Base-by-base conservation (phyloP, 64 coral and sea anemone species). In the Stylophora pistillata region DNA sequence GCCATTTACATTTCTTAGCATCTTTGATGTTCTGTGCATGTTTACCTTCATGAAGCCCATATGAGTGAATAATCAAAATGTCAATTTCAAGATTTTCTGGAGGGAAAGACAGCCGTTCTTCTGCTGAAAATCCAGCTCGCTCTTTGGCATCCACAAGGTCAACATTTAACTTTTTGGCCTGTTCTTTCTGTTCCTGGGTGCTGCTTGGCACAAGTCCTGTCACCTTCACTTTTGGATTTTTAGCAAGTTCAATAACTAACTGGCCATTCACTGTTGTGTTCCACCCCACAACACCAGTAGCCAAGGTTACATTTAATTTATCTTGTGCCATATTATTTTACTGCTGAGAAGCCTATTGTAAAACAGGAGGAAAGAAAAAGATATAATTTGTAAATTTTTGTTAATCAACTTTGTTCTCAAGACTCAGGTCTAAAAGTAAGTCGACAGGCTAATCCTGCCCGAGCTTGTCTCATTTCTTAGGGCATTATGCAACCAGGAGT, bases 181-280 rank as follows among this genome's bases (percentile, higher is more conserved):
- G 53, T 2, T 72, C 71, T 62, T 18, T 57, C 10, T 74, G 54
- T 33, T 74, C 30, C 5, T 20, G 58, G 26, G 85, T 33, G 13
- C 29, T 59, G 9, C 58, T 74, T 87, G 70, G 26, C 30, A 87
- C 85, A n/a, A 74, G 73, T 4, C 70, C 30, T 60, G 6, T 72
- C 9, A 87, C 53, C 30, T 87, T 87, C 70, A 87, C 85, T 34
- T 17, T 32, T 60, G 85, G 26, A 55, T 88, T 33, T 16, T 65
- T 26, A 1, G 86, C 72, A 34, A 88, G 18, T 61, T 82, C 79
- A 82, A 21, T 82, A 21, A 82, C 9, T 68, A 82, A 68, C 60
- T 82, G 79, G 63, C 4, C 10, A 47, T 32, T 82, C 5, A 66
- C 10, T 14, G 0, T 52, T 13, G 34, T 68, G 18, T 53, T 66